A percentile compares a stretch with the other conserved stretches of the same genome.
Conservation (phyloP, 2,113 vertebrate genomes). For the Arizona elegans region DNA sequence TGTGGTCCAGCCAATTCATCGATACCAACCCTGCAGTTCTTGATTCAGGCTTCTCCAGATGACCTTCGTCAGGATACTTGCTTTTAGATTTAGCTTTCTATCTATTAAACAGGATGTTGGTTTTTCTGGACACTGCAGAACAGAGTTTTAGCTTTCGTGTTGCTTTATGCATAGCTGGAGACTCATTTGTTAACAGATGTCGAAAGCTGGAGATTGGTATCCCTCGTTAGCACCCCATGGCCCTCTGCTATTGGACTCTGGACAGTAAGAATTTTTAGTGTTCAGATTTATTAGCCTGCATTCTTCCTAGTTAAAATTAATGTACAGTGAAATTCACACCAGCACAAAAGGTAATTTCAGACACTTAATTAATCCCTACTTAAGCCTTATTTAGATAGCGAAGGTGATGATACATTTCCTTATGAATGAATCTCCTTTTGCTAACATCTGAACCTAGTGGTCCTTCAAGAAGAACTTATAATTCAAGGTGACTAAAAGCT, state of each 20-base stretch:
- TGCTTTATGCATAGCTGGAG: background rate
- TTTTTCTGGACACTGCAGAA: background rate
- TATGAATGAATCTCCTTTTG: slow-evolving; percentile 2
- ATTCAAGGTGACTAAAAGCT: slow-evolving; percentile 18
- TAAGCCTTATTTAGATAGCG: slow-evolving; percentile 14
- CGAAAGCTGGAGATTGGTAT: slow-evolving; percentile 5
- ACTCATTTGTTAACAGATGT: background rate
- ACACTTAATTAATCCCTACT: slow-evolving; percentile 20
- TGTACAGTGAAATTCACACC: slow-evolving; percentile 31
- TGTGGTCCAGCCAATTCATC: background rate
- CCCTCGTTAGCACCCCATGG: slow-evolving; percentile 1
- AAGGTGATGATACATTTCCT: background rate
- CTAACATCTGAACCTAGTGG: slow-evolving; percentile 5
- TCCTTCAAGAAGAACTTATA: background rate
- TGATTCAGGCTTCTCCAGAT: background rate
- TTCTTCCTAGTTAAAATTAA: slow-evolving; percentile 34
- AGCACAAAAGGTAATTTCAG: slow-evolving; percentile 36
- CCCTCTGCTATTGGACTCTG: slow-evolving; percentile 1
- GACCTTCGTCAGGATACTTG: background rate
- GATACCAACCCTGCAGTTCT: background rate
- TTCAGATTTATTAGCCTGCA: slow-evolving; percentile 27
- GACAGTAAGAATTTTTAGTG: slow-evolving; percentile 20
- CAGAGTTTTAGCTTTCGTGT: background rate
- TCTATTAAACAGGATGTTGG: background rate
- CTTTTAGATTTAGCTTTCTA: background rate